A percentile compares a stretch with the other conserved stretches of the same genome.
phyloP scores from a whole-genome alignment of 2,113 vertebrate species.

The Coryphaenoides rupestris region DNA sequence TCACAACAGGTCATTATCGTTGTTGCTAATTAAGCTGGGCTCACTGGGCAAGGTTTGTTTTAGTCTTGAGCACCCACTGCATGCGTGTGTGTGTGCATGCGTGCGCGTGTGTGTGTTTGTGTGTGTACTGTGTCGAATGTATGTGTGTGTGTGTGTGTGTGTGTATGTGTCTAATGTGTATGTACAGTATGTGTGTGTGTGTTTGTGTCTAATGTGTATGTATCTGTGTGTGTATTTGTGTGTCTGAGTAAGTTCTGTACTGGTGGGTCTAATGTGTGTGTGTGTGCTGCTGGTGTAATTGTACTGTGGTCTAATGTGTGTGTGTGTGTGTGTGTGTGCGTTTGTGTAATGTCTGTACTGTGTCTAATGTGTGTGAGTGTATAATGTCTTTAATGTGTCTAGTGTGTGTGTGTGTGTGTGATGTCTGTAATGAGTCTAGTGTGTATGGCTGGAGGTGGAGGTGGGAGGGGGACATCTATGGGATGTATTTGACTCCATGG shows the following conservation, averaged over 20 bases:
- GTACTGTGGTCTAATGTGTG: not conserved
- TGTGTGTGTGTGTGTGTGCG: constrained; percentile 7
- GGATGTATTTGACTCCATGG: too few relatives aligned
- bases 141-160: constrained; percentile 1
- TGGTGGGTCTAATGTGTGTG: too few relatives aligned
- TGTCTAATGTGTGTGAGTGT: constrained; percentile 31
- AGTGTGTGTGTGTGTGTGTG: constrained; percentile 26
- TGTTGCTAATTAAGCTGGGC: constrained; percentile 59
- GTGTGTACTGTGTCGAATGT: too few relatives aligned
- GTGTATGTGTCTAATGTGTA: constrained; percentile 6
- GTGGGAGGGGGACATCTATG: too few relatives aligned
- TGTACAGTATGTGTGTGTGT: too few relatives aligned
- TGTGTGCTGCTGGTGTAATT: not conserved
- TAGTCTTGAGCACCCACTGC: too few relatives aligned
- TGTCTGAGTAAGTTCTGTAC: too few relatives aligned
- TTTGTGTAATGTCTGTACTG: too few relatives aligned
- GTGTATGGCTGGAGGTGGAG: too few relatives aligned
- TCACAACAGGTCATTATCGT: constrained; percentile 59
- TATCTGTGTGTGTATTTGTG: too few relatives aligned
- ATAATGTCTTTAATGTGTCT: constrained; percentile 17
- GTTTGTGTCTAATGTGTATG: too few relatives aligned
- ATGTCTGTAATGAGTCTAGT: constrained; percentile 10
- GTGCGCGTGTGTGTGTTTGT: not conserved
- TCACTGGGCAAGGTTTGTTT: constrained; percentile 38
- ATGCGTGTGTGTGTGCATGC: constrained; percentile 21